phyloP scores from a whole-genome alignment of 2,797 vertebrate genomes.

The Melanotaenia boesemani region DNA sequence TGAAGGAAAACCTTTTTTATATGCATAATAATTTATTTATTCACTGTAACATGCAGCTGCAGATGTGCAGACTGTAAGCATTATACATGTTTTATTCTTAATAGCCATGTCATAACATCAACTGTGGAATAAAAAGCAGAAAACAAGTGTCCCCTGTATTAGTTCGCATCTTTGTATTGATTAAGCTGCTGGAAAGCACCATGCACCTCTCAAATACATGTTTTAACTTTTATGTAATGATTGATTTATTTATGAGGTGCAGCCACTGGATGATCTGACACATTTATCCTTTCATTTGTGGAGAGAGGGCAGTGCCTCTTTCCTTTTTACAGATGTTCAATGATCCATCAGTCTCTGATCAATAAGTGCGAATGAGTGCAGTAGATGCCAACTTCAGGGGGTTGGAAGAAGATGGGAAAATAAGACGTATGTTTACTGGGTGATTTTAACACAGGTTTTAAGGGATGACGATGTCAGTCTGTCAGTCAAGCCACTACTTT shows the following conservation, averaged over 20 bases:
- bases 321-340: conserved; percentile 31
- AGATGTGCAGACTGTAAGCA: conserved; percentile 17
- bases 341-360: conserved; percentile 22
- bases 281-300: conserved; percentile 37
- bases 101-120: conserved; percentile 36
- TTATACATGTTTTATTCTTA: conserved; percentile 39
- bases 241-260: conserved; percentile 62
- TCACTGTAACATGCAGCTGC: conserved; percentile 31
- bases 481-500: neutral
- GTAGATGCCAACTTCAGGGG: conserved; percentile 22
- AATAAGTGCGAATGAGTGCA: conserved; percentile 29
- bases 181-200: conserved; percentile 33
- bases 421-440: neutral
- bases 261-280: conserved; percentile 37
- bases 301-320: conserved; percentile 10
- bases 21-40: conserved; percentile 63
- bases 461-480: neutral
- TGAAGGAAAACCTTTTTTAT: conserved; percentile 25
- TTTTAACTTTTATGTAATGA: conserved; percentile 43
- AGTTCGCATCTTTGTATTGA: conserved; percentile 17
- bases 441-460: conserved; percentile 9
- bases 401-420: conserved; percentile 8
- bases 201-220: neutral
- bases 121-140: conserved; percentile 15
- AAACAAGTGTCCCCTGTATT: conserved; percentile 20